Base-by-base conservation (phyloP, 2,797 vertebrate species). In the Arnoldichthys spilopterus region DNA sequence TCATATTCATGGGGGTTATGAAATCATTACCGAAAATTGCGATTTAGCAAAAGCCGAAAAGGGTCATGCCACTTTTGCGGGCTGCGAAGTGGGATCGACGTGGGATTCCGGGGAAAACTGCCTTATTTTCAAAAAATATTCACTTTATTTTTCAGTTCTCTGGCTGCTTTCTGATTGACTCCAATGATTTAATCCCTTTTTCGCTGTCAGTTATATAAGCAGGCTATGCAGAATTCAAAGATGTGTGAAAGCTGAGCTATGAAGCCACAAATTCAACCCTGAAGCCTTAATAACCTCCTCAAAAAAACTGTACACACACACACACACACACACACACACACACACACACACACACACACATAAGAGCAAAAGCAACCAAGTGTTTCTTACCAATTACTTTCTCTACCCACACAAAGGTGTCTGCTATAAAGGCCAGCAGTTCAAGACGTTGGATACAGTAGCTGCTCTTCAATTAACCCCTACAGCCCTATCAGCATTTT, bases 1-100 rank as follows among this genome's bases (percentile, higher is more conserved):
- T 22, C 32, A 20, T 62, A 47, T 66, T 34, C 24, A 76, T 34
- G 28, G 49, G 16, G 61, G 61, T 37, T 73, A 77, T n/a, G 4
- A 32, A 69, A 32, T 51, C 26, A 51, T 51, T 51, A 26, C 28
- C 12, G 59, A 4, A 49, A 30, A 68, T 4, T 28, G 15, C 6
- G 11, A 47, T 26, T 47, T 8, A 67, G 26, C 15, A 20, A 47
- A 30, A 49, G 24, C 24, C 20, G n/a, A 66, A 43, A 64, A 26
- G 58, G 0, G 58, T 30, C 13, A 18, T 16, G 22, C 15, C 40
- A 24, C 18, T 4, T 13, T 66, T 22, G 11, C 20, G 18, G 54
- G 13, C 13, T 16, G 13, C n/a, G 8, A 11, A 6, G 4, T 32
- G 28, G 37, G 37, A 37, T 37, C 37, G 37, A 37, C 6, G 37